Evolutionary conservation across 2,797 vertebrate species (phyloP), one percentile per base, ranked within the genome.

Genomic region (Valencia hispanica): DNA sequence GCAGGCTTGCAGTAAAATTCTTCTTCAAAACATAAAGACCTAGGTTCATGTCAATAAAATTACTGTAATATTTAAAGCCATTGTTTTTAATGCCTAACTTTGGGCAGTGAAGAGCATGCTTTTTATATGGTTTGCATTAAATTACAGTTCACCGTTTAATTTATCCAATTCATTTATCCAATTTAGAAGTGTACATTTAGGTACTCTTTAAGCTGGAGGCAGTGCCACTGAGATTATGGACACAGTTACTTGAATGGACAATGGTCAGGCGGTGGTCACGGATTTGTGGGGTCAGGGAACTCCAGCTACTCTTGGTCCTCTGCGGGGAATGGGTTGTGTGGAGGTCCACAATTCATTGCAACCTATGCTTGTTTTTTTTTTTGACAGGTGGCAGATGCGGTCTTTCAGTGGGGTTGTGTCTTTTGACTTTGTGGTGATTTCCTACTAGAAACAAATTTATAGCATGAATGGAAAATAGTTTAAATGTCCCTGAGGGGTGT

Each of bases 1-100:
- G 48, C 17, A 74, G 68, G 34, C 11, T 32, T n/a, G 53, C 50
- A 77, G 71, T 61, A 74, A 63, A 84, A 66, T 59, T 18, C 10
- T 2, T 27, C 70, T 71, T 59, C 12, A 59, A 75, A 25, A n/a
- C 41, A 59, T 70, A 51, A 32, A 25, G 10, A 45, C 14, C 65
- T 82, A 45, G 41, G 36, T 57, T 17, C 68, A 32, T 71, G 68
- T 78, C 61, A 70, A 20, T 70, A 15, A 76, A 48, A 25, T 63
- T 3, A 45, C 9, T 50, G 12, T 74, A 79, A 53, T 18, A 66
- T 70, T 50, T 66, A 17, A 71, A 50, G 43, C 11, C n/a, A 17
- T 3, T 53, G 2, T 32, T 59, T n/a, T 59, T 61, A 0, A 15
- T 59, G 22, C 32, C 32, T 34, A 3, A 20, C 5, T 72, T 32